Evolutionary conservation across 1,140 invertebrate genomes (phyloP).

Genomic region (Heliconius eleuchia): DNA sequence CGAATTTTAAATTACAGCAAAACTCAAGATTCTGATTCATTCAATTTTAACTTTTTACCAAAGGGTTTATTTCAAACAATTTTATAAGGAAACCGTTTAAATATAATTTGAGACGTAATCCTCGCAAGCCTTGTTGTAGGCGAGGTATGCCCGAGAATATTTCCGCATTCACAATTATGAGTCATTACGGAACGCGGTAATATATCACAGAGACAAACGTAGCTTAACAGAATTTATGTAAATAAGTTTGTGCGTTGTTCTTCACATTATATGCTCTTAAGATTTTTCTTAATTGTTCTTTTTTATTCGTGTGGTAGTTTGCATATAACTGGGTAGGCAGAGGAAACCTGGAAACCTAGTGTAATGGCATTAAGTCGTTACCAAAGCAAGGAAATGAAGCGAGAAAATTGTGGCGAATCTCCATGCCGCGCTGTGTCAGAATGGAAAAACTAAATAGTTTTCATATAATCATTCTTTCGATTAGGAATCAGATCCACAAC

Average conservation of each 20-base stretch:
- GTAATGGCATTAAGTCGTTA: too few species aligned
- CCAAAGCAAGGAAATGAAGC: too few species aligned
- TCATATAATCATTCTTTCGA: too few species aligned
- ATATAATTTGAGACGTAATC: constrained; percentile 17
- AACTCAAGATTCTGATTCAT: background rate
- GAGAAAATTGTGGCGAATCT: too few species aligned
- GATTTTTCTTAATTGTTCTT: too few species aligned
- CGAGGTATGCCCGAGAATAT: constrained; percentile 10
- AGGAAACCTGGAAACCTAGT: too few species aligned
- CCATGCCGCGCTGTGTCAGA: too few species aligned
- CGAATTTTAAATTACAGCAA: background rate
- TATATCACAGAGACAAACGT: constrained; percentile 21
- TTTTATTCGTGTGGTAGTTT: too few species aligned
- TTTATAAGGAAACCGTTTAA: constrained; percentile 5
- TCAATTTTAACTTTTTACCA: background rate
- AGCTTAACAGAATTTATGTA: constrained; percentile 1
- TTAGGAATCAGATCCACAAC: too few species aligned
- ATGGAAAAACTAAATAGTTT: too few species aligned
- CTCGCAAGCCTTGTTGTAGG: constrained; percentile 5
- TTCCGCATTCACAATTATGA: constrained; percentile 30
- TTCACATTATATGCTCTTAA: background rate
- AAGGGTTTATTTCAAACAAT: background rate
- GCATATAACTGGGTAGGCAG: too few species aligned
- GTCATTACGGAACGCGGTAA: constrained; percentile 11
- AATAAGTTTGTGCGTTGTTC: background rate